Evolutionary conservation across 1,140 invertebrate species (phyloP).

Genomic region (Zophobas morio): DNA sequence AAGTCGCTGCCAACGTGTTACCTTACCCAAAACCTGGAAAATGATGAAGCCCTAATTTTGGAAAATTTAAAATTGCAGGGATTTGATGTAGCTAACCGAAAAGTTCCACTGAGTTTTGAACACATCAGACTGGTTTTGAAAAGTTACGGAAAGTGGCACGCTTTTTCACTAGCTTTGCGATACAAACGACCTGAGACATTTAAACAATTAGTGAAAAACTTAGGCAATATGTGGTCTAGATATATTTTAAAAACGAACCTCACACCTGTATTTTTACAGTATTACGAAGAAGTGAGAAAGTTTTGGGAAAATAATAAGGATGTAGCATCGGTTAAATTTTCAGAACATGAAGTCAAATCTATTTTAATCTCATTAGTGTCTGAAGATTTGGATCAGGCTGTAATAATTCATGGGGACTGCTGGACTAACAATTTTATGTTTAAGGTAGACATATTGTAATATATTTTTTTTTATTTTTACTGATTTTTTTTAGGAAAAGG

Average conservation of each 20-base stretch:
- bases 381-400: slow-evolving; percentile 69
- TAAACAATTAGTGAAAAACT: background rate
- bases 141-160: slow-evolving; percentile 24
- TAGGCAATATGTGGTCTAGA: background rate
- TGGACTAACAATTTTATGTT: slow-evolving; percentile 74
- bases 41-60: slow-evolving; percentile 68
- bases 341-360: background rate
- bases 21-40: slow-evolving; percentile 59
- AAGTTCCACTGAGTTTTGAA: slow-evolving; percentile 5
- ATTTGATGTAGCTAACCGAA: background rate
- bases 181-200: background rate
- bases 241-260: slow-evolving; percentile 14
- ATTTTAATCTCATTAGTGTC: background rate
- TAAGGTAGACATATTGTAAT: slow-evolving; percentile 57
- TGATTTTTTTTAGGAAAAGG: slow-evolving; percentile 32
- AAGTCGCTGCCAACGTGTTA: slow-evolving; percentile 62
- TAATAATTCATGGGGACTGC: slow-evolving; percentile 71
- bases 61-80: slow-evolving; percentile 29
- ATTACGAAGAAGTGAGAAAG: slow-evolving; percentile 28
- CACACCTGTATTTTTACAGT: background rate
- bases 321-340: slow-evolving; percentile 3
- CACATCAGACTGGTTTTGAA: slow-evolving; percentile 9
- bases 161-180: slow-evolving; percentile 20
- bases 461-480: background rate
- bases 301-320: background rate